A percentile compares a stretch with the other conserved stretches of the same genome.
Evolutionary conservation across 2,113 vertebrate genomes (phyloP).

Genomic region (Pithys albifrons): DNA sequence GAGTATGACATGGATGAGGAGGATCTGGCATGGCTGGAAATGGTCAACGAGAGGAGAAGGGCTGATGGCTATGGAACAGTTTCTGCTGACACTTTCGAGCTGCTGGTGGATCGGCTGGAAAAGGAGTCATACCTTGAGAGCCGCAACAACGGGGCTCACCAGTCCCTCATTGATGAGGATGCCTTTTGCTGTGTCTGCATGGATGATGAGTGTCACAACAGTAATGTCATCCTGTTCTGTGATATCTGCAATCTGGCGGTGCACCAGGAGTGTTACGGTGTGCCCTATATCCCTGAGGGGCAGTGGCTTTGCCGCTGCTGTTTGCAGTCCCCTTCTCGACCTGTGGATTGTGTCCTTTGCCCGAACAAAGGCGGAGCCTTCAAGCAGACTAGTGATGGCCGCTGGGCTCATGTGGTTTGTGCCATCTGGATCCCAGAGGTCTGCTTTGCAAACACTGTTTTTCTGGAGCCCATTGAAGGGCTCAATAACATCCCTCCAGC

Average conservation of each 20-base stretch:
- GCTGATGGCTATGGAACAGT: conserved; percentile 84
- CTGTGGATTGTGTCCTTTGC: conserved; percentile 94
- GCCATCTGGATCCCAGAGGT: conserved; percentile 99
- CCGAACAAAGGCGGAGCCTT: conserved; percentile 96
- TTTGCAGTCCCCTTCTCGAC: conserved; percentile 91
- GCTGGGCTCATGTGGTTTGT: conserved; percentile 96
- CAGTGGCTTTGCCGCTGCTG: conserved; percentile 99
- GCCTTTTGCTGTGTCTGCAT: conserved; percentile 98
- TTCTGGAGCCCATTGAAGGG: conserved; percentile 95
- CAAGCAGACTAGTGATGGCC: conserved; percentile 95
- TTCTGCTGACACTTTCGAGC: conserved; percentile 88
- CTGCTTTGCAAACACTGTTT: conserved; percentile 97
- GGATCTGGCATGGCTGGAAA: conserved; percentile 93
- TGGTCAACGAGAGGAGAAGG: conserved; percentile 87
- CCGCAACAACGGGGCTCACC: conserved; percentile 83
- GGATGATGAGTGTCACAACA: conserved; percentile 98
- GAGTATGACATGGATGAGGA: conserved; percentile 99
- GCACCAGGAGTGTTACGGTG: conserved; percentile 97
- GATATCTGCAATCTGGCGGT: conserved; percentile 97
- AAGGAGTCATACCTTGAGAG: conserved; percentile 94
- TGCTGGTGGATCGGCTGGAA: conserved; percentile 91
- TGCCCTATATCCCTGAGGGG: conserved; percentile 96
- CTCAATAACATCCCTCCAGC: conserved; percentile 91
- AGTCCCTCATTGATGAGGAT: conserved; percentile 89
- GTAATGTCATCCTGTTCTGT: conserved; percentile 97